Evolutionary conservation across 2,888 invertebrate species (phyloP), one percentile per base, ranked within the genome.

Genomic region (Macaria notata): DNA sequence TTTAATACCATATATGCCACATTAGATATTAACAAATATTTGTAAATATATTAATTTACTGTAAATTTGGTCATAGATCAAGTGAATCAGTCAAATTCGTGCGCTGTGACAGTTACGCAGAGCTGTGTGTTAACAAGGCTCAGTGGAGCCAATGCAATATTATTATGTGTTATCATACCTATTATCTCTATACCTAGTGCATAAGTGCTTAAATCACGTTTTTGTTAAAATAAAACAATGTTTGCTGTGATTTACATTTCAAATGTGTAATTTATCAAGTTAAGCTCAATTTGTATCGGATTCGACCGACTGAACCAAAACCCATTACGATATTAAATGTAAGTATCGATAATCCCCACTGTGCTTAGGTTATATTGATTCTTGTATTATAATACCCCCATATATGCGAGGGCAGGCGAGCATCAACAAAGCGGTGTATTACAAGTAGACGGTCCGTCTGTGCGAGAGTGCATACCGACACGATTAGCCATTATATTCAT

Each of bases 1-100:
- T 64, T 57, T 65, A 54, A 65, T 64, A 66, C 64, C 66, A 63
- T 54, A 53, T 61, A 62, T 62, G 64, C 62, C 62, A 66, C 60
- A 61, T 64, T 63, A 60, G 61, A 60, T 54, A 54, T 61, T 62
- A 55, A 59, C 54, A 59, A 56, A 57, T 64, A 63, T 60, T 61
- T 66, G 63, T 63, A 65, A 57, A 64, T 63, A 60, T 61, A 54
- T 57, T 54, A 58, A 59, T 62, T 62, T 59, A 62, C 60, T 59
- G 61, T 60, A 61, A 55, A 62, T 63, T 66, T 64, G 62, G 59
- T 61, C 62, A 56, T 64, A 61, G 64, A 64, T 63, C 63, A 63
- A 63, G 56, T 46, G 43, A 53, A 58, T 57, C 63, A 60, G 62
- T 64, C 60, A 62, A 61, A 64, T 62, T 62, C 54, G 59, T 59